Evolutionary conservation across 30 jellyfish, hydroid and myxozoan species (phyloP), one percentile per base, ranked within the genome.

Genomic region (Aurelia aurita): DNA sequence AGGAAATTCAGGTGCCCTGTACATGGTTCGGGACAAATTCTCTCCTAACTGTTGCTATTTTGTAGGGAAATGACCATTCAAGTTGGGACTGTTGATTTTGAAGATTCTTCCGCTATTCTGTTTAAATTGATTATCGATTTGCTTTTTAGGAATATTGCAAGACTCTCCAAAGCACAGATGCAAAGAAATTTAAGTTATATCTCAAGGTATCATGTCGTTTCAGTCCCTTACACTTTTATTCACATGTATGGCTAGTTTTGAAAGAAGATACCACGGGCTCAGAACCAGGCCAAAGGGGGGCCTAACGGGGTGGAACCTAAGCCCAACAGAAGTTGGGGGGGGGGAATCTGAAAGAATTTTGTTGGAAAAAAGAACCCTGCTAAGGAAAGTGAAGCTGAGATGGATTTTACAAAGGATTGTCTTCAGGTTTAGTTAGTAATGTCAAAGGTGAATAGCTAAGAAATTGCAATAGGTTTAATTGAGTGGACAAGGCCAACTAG

Each of bases 121-220:
- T 3, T 58, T 23, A 60, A 35, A 23, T 47, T 45, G 0, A 21
- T 22, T 27, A 21, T 19, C 12, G 3, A 16, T 20, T 25, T 26
- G 16, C 44, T 35, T 83, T 77, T 12, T 73, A 85, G 89, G 98
- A 87, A 47, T 92, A 92, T 60, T 86, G 97, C 58, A 90, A 63
- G 0, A 87, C 98, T 8, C 82, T 92, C 5, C 97, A 87, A 68
- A 85, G 55, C n/a, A 68, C 82, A 79, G 92, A 92, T 70, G 90
- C 87, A 5, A 92, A 87, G 72, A 72, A 57, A 2, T 82, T 92
- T 65, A 87, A 87, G 81, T 22, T 76, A 39, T 92, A 79, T 58
- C 86, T 92, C 55, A 80, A 79, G 86, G 96, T 84, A 68, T 12
- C 0, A 34, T 18, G 15, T 7, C 27, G 12, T 64, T 6, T 6